phyloP scores from a whole-genome alignment of 2,797 vertebrate species.

The Pygocentrus nattereri region DNA sequence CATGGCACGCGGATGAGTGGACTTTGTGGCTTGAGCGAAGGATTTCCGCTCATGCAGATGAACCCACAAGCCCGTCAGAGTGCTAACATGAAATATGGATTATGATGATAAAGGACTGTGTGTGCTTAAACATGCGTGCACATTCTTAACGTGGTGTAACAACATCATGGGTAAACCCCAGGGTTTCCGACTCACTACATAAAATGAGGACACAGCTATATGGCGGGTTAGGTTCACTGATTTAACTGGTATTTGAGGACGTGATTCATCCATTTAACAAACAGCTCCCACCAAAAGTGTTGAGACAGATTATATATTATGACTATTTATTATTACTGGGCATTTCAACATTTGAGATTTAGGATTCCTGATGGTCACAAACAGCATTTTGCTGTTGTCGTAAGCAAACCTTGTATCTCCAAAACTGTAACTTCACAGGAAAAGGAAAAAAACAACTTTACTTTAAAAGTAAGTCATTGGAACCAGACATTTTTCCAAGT shows the following conservation, averaged over 20 bases:
- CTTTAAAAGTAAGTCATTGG: too few relatives aligned
- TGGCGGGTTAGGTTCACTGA: background rate
- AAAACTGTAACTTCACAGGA: too few relatives aligned
- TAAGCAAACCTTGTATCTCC: too few relatives aligned
- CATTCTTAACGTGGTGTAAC: conserved; percentile 28
- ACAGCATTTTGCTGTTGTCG: too few relatives aligned
- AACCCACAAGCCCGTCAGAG: conserved; percentile 41
- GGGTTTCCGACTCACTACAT: conserved; percentile 1
- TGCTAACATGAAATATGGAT: conserved; percentile 39
- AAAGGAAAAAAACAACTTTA: too few relatives aligned
- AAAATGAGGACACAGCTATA: background rate
- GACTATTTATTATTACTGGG: too few relatives aligned
- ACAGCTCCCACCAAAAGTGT: background rate
- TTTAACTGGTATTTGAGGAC: background rate
- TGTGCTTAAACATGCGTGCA: conserved; percentile 39
- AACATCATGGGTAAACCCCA: conserved; percentile 18
- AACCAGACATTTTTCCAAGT: too few relatives aligned
- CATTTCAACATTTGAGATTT: too few relatives aligned
- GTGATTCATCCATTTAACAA: background rate
- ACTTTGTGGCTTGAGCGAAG: background rate
- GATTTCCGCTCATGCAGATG: conserved; percentile 26
- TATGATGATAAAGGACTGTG: conserved; percentile 23
- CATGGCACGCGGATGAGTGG: conserved; percentile 28
- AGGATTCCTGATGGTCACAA: too few relatives aligned
- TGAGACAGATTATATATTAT: background rate